phyloP scores from a whole-genome alignment of 1,140 invertebrate species.

The Diplogasteroides magnus region DNA sequence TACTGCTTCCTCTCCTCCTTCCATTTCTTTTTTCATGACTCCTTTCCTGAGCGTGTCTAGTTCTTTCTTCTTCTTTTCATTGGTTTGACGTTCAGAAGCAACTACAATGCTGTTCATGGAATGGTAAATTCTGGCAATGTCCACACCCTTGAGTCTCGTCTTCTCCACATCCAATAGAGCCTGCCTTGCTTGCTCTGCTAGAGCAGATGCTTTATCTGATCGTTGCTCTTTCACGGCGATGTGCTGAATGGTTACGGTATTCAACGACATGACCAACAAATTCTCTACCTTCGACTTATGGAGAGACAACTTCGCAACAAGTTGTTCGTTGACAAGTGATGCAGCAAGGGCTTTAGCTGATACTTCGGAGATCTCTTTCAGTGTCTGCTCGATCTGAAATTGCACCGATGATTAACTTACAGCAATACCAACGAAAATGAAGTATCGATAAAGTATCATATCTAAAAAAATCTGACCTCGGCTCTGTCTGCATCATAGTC shows the following conservation, averaged over 20 bases:
- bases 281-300: neutral
- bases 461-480: too few relatives aligned
- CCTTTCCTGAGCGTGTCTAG: neutral
- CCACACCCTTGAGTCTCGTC: neutral
- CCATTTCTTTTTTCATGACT: neutral
- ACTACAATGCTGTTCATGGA: neutral
- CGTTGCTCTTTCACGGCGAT: neutral
- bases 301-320: neutral
- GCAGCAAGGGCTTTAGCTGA: neutral
- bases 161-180: neutral
- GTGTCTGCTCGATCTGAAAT: neutral
- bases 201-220: neutral
- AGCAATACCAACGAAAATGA: too few relatives aligned
- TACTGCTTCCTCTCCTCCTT: neutral
- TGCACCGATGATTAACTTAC: too few relatives aligned
- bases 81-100: neutral
- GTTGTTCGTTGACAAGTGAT: neutral
- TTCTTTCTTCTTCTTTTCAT: neutral
- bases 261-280: neutral
- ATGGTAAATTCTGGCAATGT: neutral
- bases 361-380: neutral
- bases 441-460: too few relatives aligned
- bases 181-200: neutral
- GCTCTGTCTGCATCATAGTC: too few relatives aligned
- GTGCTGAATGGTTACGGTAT: neutral